Percentiles rank a stretch among this genome's conserved stretches.
phyloP scores from a whole-genome alignment of 2,888 invertebrate genomes.

The Ormyrus rosae region DNA sequence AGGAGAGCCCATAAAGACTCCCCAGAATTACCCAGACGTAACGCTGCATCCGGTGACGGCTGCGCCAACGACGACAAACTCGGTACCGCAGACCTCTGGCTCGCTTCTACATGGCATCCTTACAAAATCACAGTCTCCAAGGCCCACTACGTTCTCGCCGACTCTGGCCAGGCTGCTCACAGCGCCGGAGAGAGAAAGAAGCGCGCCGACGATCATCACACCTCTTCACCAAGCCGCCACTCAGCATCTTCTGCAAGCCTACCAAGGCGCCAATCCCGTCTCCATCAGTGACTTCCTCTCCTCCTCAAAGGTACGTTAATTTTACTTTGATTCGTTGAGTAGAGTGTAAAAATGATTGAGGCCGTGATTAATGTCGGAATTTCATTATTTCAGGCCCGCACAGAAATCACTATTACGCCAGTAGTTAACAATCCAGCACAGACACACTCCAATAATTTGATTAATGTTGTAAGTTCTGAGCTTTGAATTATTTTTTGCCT shows the following conservation, averaged over 20 bases:
- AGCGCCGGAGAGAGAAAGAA: conserved; percentile 78
- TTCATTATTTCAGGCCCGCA: conserved; percentile 77
- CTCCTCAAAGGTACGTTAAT: conserved; percentile 75
- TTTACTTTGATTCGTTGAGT: too few species aligned
- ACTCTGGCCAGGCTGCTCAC: conserved; percentile 88
- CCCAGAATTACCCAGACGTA: conserved; percentile 87
- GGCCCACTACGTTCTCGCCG: conserved; percentile 85
- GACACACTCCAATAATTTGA: conserved; percentile 70
- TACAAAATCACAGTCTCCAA: conserved; percentile 79
- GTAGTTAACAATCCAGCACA: conserved; percentile 74
- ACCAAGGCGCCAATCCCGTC: conserved; percentile 73
- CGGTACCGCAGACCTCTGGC: conserved; percentile 76
- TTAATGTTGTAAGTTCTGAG: conserved; percentile 69
- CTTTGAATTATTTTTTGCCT: neutral
- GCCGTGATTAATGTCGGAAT: neutral
- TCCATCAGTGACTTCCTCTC: conserved; percentile 77
- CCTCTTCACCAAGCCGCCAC: conserved; percentile 66
- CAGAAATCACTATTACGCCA: conserved; percentile 81
- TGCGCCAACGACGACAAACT: conserved; percentile 70
- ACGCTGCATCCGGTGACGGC: conserved; percentile 85
- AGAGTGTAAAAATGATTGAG: too few species aligned
- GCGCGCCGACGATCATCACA: conserved; percentile 65
- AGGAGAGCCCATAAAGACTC: conserved; percentile 76
- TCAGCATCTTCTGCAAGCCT: conserved; percentile 71
- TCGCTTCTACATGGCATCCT: conserved; percentile 87